Evolutionary conservation across 2,113 vertebrate genomes (phyloP).

Genomic region (Toxotes jaculatrix): DNA sequence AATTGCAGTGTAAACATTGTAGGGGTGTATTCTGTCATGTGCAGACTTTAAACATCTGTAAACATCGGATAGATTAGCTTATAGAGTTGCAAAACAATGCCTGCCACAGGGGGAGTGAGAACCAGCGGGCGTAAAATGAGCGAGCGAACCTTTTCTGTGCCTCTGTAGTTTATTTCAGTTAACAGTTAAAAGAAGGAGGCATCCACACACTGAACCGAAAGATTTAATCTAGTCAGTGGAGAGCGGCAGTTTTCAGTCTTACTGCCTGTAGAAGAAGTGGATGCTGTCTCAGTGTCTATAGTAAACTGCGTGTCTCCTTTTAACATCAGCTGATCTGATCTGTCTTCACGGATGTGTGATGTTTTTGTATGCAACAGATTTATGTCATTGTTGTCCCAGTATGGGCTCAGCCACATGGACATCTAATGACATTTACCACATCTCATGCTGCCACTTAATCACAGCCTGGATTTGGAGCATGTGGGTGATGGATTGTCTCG

Average conservation of each 20-base stretch:
- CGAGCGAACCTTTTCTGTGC: not conserved
- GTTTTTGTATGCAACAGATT: no score
- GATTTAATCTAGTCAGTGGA: no score
- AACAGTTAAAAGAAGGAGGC: no score
- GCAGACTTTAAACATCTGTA: not conserved
- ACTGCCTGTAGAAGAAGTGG: no score
- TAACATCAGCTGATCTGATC: not conserved
- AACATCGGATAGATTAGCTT: not conserved
- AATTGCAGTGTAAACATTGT: constrained; percentile 25
- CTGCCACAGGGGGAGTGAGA: not conserved
- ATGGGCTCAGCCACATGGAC: no score
- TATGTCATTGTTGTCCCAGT: no score
- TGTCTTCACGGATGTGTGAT: no score
- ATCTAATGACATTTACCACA: not conserved
- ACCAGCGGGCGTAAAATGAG: not conserved
- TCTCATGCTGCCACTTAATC: not conserved
- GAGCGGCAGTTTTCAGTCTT: no score
- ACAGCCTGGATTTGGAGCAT: not conserved
- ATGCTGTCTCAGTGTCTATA: no score
- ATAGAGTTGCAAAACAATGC: constrained; percentile 12
- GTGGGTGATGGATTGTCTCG: not conserved
- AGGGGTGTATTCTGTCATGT: not conserved
- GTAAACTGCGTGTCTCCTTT: no score
- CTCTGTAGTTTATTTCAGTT: not conserved
- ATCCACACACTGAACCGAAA: no score